Evolutionary conservation across 2,113 vertebrate genomes (phyloP).

Genomic region (Noturus placidus): DNA sequence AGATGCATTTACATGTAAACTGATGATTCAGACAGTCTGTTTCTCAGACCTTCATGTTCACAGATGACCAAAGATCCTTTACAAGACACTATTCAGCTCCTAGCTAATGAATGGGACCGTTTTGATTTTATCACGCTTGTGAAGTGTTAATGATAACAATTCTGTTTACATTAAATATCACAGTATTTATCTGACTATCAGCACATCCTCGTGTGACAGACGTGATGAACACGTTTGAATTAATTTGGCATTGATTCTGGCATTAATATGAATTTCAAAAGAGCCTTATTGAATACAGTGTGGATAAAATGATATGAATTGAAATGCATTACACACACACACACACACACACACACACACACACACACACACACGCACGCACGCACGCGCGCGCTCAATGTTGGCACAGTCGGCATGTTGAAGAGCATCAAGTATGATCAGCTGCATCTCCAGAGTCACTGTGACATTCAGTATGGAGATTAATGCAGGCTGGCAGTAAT

Average conservation of each 20-base stretch:
- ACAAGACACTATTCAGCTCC: neutral
- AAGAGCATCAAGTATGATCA: slow-evolving; percentile 44
- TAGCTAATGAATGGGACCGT: neutral
- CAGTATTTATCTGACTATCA: neutral
- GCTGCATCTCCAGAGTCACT: slow-evolving; percentile 50
- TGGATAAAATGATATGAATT: slow-evolving; percentile 8
- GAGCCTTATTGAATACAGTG: neutral
- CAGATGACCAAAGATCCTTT: neutral
- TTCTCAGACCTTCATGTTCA: neutral
- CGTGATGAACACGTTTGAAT: neutral
- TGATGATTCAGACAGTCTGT: neutral
- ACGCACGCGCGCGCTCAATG: neutral
- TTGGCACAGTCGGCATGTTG: slow-evolving; percentile 43
- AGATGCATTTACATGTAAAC: neutral
- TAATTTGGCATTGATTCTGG: neutral
- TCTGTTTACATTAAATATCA: neutral
- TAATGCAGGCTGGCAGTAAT: slow-evolving; percentile 53
- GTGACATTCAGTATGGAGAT: slow-evolving; percentile 59
- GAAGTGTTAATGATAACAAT: neutral
- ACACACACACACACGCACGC: too few relatives aligned
- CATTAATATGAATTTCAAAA: neutral
- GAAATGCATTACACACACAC: slow-evolving; percentile 5
- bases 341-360: slow-evolving; percentile 20
- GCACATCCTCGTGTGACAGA: neutral
- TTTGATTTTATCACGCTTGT: neutral